Base-by-base conservation (phyloP, 1,140 invertebrate genomes). In the Drosophila varians region DNA sequence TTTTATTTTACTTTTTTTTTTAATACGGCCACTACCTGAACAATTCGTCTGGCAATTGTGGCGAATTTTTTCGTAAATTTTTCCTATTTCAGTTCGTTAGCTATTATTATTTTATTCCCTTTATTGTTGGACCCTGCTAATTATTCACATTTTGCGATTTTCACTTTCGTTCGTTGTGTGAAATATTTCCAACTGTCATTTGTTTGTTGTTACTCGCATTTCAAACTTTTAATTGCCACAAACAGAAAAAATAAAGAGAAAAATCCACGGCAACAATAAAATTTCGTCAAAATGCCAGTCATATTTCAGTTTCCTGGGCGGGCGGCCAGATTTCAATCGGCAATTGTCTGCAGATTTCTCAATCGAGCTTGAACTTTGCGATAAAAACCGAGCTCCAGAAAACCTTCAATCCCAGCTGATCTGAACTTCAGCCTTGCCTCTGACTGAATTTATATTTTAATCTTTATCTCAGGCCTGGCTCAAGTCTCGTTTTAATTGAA, bases 61-160 rank as follows among this genome's bases (percentile, higher is more conserved):
- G 48, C 71, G 58, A 68, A 66, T 57, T 58, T 74, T 65, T 16
- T 74, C 70, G 70, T 74, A 74, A 38, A 58, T 86, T 87, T 86
- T 87, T 86, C 64, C 82, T 87, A 77, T 74, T 76, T 79, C 47
- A 84, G 62, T 79, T 86, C 75, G 57, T 77, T 84, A 69, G 48
- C 42, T 74, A 82, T 83, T 86, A 84, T 86, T 80, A 80, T 86
- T 79, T 73, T 70, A 70, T 70, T 70, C 66, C 43, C 45, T 46
- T 46, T 72, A 71, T 78, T 86, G 80, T 80, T 77, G 60, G 49
- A 58, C 70, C 54, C 64, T 66, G 79, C 78, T 86, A 86, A 86
- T 86, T 86, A 86, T 86, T 86, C 83, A 86, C 83, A 87, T 87
- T 86, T 86, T 58, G 77, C 68, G 62, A 82, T 86, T 86, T 86